Conservation (phyloP, 2,113 vertebrate species). For the Sebastes schlegelii region DNA sequence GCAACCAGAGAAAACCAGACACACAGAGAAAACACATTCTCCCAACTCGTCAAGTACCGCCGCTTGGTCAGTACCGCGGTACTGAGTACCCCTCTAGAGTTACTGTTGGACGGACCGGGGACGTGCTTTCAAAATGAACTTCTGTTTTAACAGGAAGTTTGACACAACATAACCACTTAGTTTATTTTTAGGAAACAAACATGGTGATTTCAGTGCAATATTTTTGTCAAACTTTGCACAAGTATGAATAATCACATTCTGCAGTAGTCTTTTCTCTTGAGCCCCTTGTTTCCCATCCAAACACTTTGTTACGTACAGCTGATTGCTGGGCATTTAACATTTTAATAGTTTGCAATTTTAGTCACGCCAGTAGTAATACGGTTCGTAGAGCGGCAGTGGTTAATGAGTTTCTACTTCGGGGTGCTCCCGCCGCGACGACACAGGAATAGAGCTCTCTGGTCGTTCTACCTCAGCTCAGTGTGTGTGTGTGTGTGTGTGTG, state of each 20-base stretch:
- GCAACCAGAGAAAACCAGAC: too few relatives aligned
- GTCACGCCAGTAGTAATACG: constrained; percentile 47
- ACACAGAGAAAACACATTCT: too few relatives aligned
- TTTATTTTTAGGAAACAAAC: too few relatives aligned
- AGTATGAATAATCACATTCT: not conserved
- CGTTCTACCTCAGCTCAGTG: not conserved
- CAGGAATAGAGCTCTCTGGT: constrained; percentile 46
- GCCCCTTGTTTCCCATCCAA: not conserved
- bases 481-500: constrained; percentile 3
- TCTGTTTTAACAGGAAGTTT: too few relatives aligned
- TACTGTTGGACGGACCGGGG: too few relatives aligned
- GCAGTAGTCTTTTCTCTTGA: not conserved
- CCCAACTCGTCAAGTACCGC: too few relatives aligned
- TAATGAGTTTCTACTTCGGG: constrained; percentile 72
- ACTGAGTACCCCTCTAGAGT: too few relatives aligned
- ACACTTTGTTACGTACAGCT: not conserved
- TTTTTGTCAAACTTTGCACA: not conserved
- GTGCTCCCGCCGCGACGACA: constrained; percentile 41
- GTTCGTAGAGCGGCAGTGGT: constrained; percentile 49
- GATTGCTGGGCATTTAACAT: constrained; percentile 58
- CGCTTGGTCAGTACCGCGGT: too few relatives aligned
- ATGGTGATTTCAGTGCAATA: not conserved
- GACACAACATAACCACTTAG: too few relatives aligned
- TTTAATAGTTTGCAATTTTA: constrained; percentile 67
- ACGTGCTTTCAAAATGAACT: too few relatives aligned